A percentile compares a stretch with the other conserved stretches of the same genome.
These are phyloP conservation scores for Hyaena hyaena DNA, from an alignment of 2,113 vertebrate genomes.

Conservation along the genomic window DNA sequence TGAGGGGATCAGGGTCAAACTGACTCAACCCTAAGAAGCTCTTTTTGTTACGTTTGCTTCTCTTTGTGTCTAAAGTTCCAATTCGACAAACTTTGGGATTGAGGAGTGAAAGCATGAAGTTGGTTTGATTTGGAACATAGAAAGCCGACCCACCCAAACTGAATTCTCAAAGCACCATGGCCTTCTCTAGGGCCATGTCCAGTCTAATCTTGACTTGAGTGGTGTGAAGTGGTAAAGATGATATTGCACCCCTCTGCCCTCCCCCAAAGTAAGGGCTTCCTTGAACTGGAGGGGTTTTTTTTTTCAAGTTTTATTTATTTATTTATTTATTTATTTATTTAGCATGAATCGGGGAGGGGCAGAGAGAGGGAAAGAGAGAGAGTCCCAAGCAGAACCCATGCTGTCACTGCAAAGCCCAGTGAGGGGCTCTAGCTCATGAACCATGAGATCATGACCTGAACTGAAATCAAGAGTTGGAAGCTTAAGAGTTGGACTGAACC, in stretches of 20 bases:
- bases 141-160: not conserved
- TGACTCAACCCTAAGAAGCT: not conserved
- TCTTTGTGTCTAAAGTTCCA: not conserved
- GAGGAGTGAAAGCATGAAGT: not conserved
- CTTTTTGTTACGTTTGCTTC: not conserved
- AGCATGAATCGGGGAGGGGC: too few species aligned
- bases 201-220: not conserved
- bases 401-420: too few species aligned
- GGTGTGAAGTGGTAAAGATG: not conserved
- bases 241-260: not conserved
- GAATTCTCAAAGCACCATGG: not conserved
- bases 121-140: not conserved
- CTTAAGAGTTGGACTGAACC: too few species aligned
- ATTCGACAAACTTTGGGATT: not conserved
- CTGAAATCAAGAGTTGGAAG: too few species aligned
- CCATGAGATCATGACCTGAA: too few species aligned
- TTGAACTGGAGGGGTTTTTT: too few species aligned
- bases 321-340: too few species aligned
- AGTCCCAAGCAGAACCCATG: too few species aligned
- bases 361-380: too few species aligned
- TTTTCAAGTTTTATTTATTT: too few species aligned
- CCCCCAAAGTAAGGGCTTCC: not conserved
- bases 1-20: not conserved
- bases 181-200: not conserved
- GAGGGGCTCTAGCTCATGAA: too few species aligned